Percentiles rank a stretch among this genome's conserved stretches.
Conservation (phyloP, 2,113 vertebrate genomes). For the Ammospiza nelsoni region DNA sequence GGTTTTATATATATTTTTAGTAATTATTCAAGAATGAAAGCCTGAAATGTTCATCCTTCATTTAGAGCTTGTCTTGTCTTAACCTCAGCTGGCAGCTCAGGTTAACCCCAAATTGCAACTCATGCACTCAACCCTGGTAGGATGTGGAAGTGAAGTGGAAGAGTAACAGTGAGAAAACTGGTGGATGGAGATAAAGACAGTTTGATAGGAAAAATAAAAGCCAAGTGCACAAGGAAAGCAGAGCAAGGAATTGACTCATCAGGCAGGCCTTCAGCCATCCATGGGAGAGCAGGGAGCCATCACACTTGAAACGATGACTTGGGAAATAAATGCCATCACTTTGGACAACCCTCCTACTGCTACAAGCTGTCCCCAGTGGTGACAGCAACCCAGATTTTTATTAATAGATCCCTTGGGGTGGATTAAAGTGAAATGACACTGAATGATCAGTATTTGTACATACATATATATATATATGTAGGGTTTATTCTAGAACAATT, state of each 20-base stretch:
- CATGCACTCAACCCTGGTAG: rapidly evolving
- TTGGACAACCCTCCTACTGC: rapidly evolving
- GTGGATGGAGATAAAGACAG: rapidly evolving
- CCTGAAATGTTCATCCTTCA: not conserved
- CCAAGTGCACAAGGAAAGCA: rapidly evolving
- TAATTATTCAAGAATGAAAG: not conserved
- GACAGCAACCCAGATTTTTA: not conserved
- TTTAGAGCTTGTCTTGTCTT: not conserved
- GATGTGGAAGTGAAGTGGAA: not conserved
- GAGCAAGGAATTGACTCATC: not conserved
- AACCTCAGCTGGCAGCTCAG: not conserved
- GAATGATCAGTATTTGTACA: not conserved
- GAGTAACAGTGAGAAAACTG: not conserved
- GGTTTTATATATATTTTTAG: not conserved
- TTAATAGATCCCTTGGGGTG: not conserved
- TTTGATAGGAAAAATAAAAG: not conserved
- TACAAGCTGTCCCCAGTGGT: rapidly evolving
- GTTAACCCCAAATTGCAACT: not conserved
- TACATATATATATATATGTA: not conserved
- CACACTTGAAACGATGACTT: rapidly evolving
- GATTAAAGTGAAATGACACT: not conserved
- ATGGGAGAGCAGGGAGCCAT: not conserved
- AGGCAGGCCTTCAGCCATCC: not conserved
- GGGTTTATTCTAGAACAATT: not conserved
- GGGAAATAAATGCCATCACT: not conserved